These are phyloP conservation scores for Hassar affinis DNA, from an alignment of 2,113 vertebrate genomes.

Conservation along the genomic window DNA sequence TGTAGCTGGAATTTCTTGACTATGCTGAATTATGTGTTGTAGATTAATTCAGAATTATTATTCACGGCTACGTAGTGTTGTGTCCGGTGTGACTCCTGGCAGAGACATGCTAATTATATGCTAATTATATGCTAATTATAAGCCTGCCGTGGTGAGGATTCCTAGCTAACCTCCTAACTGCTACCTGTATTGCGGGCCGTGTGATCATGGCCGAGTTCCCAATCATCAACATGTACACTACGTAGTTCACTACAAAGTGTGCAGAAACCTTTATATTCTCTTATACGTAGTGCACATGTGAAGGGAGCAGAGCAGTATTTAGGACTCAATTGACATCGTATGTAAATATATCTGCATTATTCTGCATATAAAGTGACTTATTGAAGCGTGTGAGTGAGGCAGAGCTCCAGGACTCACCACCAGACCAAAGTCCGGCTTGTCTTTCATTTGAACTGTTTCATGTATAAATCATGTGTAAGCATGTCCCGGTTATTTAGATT, in stretches of 20 bases:
- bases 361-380: background rate
- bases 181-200: background rate
- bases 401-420: background rate
- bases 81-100: background rate
- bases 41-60: background rate
- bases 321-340: background rate
- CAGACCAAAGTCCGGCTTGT: too few species aligned
- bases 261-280: background rate
- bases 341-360: background rate
- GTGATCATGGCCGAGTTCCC: background rate
- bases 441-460: background rate
- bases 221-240: background rate
- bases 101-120: background rate
- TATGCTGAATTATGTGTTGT: background rate
- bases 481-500: background rate
- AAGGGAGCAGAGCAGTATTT: background rate
- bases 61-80: background rate
- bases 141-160: background rate
- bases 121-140: conserved; percentile 8
- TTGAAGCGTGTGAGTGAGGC: background rate
- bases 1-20: too few species aligned
- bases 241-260: background rate
- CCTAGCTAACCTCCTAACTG: background rate
- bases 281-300: background rate
- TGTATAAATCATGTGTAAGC: background rate